Percentiles rank a stretch among this genome's conserved stretches.
phyloP scores from a whole-genome alignment of 2,888 invertebrate species.

The Embidobia sp. region DNA sequence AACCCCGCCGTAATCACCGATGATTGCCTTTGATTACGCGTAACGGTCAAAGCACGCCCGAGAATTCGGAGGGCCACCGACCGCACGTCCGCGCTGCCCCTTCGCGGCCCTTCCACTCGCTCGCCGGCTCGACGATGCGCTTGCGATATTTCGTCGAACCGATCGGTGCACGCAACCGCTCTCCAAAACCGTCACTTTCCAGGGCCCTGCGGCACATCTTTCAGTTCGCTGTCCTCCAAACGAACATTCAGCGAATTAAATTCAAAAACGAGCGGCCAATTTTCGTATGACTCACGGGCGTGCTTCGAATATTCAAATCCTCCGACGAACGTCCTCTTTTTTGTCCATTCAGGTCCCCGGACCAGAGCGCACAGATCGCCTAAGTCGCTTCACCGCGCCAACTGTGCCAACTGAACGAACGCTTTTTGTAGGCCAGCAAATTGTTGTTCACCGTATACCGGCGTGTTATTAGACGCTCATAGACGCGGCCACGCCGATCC shows the following conservation, averaged over 20 bases:
- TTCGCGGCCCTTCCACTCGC: too few relatives aligned
- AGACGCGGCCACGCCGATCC: too few relatives aligned
- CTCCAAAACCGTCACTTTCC: slow-evolving; percentile 63
- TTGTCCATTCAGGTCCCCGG: too few relatives aligned
- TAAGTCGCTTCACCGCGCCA: too few relatives aligned
- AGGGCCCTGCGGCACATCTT: slow-evolving; percentile 23
- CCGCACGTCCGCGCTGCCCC: slow-evolving; percentile 29
- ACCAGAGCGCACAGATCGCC: too few relatives aligned
- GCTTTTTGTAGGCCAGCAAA: not conserved
- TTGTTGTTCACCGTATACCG: slow-evolving; percentile 21
- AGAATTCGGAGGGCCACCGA: slow-evolving; percentile 73
- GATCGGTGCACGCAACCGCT: slow-evolving; percentile 69
- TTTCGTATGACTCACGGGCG: slow-evolving; percentile 38
- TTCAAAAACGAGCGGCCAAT: slow-evolving; percentile 30
- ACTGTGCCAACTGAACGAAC: not conserved
- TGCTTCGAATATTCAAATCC: slow-evolving; percentile 36
- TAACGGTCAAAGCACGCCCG: slow-evolving; percentile 77
- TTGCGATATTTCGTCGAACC: slow-evolving; percentile 63
- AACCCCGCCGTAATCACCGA: slow-evolving; percentile 76
- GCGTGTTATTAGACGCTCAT: slow-evolving; percentile 34
- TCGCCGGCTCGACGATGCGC: too few relatives aligned
- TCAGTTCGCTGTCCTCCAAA: slow-evolving; percentile 34
- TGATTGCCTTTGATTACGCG: slow-evolving; percentile 79
- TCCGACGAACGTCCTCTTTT: too few relatives aligned
- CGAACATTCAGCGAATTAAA: slow-evolving; percentile 44